These are phyloP conservation scores for Lasioglossum zephyrum DNA, from an alignment of 2,888 invertebrate genomes.

Conservation along the genomic window DNA sequence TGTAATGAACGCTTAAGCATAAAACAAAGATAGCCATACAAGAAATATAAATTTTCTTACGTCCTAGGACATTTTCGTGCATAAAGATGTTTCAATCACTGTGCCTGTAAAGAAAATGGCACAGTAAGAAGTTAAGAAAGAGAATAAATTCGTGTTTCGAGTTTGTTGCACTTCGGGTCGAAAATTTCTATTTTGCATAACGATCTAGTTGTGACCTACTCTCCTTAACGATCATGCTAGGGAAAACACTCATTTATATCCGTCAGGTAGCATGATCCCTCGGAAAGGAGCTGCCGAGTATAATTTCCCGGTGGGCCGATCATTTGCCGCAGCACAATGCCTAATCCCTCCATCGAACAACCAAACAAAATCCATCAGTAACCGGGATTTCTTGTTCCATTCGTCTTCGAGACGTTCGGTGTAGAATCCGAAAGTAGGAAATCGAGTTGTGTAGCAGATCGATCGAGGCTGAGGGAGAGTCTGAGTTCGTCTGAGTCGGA, in stretches of 20 bases:
- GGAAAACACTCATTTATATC: not conserved
- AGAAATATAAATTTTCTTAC: no score
- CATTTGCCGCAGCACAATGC: conserved; percentile 7
- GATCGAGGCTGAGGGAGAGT: conserved; percentile 31
- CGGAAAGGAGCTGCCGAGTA: not conserved
- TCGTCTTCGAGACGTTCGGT: conserved; percentile 11
- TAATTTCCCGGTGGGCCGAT: conserved; percentile 7
- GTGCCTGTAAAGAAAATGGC: no score
- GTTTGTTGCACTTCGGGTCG: no score
- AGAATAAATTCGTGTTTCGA: no score
- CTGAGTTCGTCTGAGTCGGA: conserved; percentile 1
- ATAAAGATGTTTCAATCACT: no score
- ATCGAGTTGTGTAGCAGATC: conserved; percentile 41
- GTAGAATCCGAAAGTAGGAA: conserved; percentile 24
- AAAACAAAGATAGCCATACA: no score
- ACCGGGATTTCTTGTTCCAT: conserved; percentile 27
- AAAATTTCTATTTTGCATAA: no score
- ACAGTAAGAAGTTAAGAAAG: no score
- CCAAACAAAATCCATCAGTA: conserved; percentile 29
- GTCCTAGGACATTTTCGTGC: no score
- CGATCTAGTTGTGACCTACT: no score
- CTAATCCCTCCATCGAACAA: conserved; percentile 11
- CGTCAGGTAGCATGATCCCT: not conserved
- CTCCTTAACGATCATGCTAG: not conserved
- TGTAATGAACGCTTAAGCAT: no score